These are phyloP conservation scores for Drosophila watanabei DNA, from an alignment of 1,140 invertebrate species.

Conservation along the genomic window DNA sequence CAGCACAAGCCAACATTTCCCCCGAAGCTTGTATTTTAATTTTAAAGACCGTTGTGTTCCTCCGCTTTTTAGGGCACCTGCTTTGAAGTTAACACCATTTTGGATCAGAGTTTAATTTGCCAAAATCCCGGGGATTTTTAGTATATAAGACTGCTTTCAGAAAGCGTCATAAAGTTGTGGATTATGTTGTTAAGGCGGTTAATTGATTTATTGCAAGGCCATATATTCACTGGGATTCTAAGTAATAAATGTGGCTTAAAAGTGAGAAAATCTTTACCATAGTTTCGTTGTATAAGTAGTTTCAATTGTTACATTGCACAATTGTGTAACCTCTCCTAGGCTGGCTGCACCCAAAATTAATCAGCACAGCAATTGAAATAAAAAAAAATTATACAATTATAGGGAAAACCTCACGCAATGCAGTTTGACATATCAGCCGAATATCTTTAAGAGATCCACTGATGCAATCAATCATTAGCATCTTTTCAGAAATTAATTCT, in stretches of 20 bases:
- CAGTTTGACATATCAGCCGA: conserved; percentile 63
- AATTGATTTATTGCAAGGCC: conserved; percentile 12
- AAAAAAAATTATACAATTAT: conserved; percentile 23
- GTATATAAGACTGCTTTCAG: conserved; percentile 21
- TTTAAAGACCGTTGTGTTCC: conserved; percentile 6
- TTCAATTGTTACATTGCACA: conserved; percentile 9
- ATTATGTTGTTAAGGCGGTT: conserved; percentile 13
- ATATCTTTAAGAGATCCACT: conserved; percentile 16
- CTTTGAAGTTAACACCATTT: conserved; percentile 38
- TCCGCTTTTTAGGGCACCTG: conserved; percentile 30
- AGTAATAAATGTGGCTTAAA: neutral
- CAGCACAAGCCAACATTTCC: conserved; percentile 25
- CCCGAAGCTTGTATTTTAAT: conserved; percentile 38
- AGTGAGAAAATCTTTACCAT: neutral
- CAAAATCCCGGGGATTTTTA: conserved; percentile 24
- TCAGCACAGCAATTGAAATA: conserved; percentile 29
- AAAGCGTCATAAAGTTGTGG: conserved; percentile 12
- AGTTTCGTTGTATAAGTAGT: neutral
- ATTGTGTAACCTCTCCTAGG: conserved; percentile 21
- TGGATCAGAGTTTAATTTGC: conserved; percentile 43
- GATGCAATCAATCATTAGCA: conserved; percentile 75
- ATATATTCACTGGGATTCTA: neutral
- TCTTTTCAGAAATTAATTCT: conserved; percentile 72
- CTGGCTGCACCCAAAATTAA: conserved; percentile 44
- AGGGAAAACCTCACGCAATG: conserved; percentile 59